phyloP scores from a whole-genome alignment of 2,888 invertebrate species.

The Torymus auratus region DNA sequence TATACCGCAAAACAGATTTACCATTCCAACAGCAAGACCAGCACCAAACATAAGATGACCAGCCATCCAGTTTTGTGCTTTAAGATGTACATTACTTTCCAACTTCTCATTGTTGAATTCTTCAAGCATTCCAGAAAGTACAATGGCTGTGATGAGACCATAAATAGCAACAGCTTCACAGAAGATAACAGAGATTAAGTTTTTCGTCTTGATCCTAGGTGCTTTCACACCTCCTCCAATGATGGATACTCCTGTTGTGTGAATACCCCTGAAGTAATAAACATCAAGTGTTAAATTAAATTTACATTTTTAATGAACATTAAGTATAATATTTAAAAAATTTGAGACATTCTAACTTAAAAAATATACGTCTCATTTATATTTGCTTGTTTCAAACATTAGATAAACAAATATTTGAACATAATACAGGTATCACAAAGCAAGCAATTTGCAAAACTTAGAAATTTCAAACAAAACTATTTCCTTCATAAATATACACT shows the following conservation, averaged over 20 bases:
- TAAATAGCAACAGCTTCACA: constrained; percentile 99
- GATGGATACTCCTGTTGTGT: constrained; percentile 97
- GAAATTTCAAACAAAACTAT: too few species aligned
- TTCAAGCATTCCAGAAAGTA: constrained; percentile 90
- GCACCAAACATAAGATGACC: constrained; percentile 98
- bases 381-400: too few species aligned
- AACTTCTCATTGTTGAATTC: constrained; percentile 63
- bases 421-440: too few species aligned
- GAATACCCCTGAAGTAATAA: constrained; percentile 86
- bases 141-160: constrained; percentile 98
- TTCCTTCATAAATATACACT: constrained; percentile 68
- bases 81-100: constrained; percentile 71
- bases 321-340: too few species aligned
- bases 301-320: too few species aligned
- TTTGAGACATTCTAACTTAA: too few species aligned
- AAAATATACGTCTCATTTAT: too few species aligned
- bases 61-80: constrained; percentile 85
- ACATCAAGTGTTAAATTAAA: too few species aligned
- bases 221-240: constrained; percentile 99
- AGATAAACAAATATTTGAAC: too few species aligned
- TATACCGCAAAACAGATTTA: constrained; percentile 96
- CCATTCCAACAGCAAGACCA: constrained; percentile 95
- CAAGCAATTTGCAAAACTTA: too few species aligned
- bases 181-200: constrained; percentile 99
- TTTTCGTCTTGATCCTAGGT: constrained; percentile 99